Conservation (phyloP, 1,140 invertebrate species). For the Gryon sp. region DNA sequence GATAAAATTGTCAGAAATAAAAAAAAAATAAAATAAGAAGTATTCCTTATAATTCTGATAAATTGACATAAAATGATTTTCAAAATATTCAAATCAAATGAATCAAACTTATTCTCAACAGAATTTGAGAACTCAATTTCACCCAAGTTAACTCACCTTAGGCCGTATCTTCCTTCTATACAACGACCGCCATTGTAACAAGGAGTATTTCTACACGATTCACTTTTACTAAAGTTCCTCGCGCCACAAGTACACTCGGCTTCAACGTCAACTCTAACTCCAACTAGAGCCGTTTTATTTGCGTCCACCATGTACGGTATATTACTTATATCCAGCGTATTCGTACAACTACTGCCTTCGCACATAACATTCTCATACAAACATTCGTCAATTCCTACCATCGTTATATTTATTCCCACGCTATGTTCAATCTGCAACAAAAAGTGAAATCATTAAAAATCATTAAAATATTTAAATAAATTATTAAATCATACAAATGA, state of each 20-base stretch:
- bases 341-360: slow-evolving; percentile 95
- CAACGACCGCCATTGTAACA: slow-evolving; percentile 98
- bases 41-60: no score
- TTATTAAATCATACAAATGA: no score
- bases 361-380: slow-evolving; percentile 96
- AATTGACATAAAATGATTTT: no score
- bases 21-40: no score
- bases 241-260: slow-evolving; percentile 95
- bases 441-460: no score
- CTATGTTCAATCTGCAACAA: slow-evolving; percentile 92
- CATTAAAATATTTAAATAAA: no score
- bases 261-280: slow-evolving; percentile 92
- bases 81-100: no score
- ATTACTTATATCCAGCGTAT: slow-evolving; percentile 91
- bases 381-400: slow-evolving; percentile 99
- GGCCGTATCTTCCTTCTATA: slow-evolving; percentile 90
- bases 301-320: slow-evolving; percentile 97
- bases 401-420: slow-evolving; percentile 96
- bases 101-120: no score
- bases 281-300: slow-evolving; percentile 96
- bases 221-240: slow-evolving; percentile 92
- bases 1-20: no score
- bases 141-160: slow-evolving; percentile 86
- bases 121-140: no score
- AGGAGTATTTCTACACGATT: slow-evolving; percentile 92